Evolutionary conservation across 2,797 vertebrate species (phyloP).

Genomic region (Spea hammondii): DNA sequence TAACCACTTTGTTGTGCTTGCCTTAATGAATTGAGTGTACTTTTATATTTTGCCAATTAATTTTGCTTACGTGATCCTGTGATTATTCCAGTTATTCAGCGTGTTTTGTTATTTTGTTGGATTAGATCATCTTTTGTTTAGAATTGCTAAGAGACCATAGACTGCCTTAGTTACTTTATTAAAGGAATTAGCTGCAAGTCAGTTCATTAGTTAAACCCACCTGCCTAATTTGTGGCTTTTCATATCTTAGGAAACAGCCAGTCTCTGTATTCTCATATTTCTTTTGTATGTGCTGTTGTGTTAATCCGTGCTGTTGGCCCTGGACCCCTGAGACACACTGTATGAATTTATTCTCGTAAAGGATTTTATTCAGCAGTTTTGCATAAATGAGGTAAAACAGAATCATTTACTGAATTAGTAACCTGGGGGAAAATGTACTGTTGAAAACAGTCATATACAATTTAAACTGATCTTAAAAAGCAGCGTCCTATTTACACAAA

Average conservation of each 20-base stretch:
- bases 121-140: neutral
- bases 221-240: conserved; percentile 18
- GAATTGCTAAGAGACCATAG: conserved; percentile 1
- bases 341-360: neutral
- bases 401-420: neutral
- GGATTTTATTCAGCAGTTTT: neutral
- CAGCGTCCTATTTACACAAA: too few species aligned
- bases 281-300: conserved; percentile 2
- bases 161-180: neutral
- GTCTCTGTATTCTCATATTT: neutral
- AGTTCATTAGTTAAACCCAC: conserved; percentile 1
- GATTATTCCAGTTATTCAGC: neutral
- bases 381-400: too few species aligned
- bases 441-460: too few species aligned
- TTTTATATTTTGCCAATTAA: too few species aligned
- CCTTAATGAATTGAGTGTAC: too few species aligned
- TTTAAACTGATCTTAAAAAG: too few species aligned
- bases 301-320: neutral
- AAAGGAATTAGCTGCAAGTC: neutral
- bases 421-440: neutral
- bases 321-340: neutral
- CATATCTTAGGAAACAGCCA: conserved; percentile 11
- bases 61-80: neutral
- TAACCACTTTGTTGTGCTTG: too few species aligned
- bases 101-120: neutral